Percentiles rank a stretch among this genome's conserved stretches.
phyloP scores from a whole-genome alignment of 2,888 invertebrate genomes.

The Tipula unca region DNA sequence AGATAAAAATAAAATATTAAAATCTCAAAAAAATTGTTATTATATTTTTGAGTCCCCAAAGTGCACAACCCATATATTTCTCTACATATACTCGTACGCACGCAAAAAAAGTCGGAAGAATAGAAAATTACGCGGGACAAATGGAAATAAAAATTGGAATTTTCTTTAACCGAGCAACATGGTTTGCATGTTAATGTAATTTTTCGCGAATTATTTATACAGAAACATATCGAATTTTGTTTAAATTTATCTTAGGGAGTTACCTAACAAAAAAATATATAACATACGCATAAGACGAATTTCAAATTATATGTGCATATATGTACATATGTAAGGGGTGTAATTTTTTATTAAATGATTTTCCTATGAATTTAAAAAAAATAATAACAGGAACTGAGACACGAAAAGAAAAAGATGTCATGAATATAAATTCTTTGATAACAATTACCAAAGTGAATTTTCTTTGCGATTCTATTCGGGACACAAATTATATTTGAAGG shows the following conservation, averaged over 20 bases:
- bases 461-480: not conserved
- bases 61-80: not conserved
- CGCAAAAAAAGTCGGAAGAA: not conserved
- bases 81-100: not conserved
- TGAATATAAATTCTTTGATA: not conserved
- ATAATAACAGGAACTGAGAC: not conserved
- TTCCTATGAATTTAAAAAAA: not conserved
- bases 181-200: not conserved
- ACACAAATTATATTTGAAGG: not conserved
- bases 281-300: not conserved
- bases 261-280: not conserved
- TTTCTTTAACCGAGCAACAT: not conserved
- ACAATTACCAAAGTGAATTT: not conserved
- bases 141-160: not conserved
- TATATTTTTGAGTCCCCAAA: not conserved
- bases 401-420: not conserved
- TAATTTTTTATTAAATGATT: not conserved
- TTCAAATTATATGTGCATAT: not conserved
- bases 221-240: not conserved
- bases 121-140: not conserved
- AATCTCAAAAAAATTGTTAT: not conserved
- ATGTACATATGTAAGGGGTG: not conserved
- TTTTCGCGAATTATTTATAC: constrained; percentile 9
- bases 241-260: not conserved
- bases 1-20: not conserved